Conservation (phyloP, 2,797 vertebrate species). For the Myotis findleyi region DNA sequence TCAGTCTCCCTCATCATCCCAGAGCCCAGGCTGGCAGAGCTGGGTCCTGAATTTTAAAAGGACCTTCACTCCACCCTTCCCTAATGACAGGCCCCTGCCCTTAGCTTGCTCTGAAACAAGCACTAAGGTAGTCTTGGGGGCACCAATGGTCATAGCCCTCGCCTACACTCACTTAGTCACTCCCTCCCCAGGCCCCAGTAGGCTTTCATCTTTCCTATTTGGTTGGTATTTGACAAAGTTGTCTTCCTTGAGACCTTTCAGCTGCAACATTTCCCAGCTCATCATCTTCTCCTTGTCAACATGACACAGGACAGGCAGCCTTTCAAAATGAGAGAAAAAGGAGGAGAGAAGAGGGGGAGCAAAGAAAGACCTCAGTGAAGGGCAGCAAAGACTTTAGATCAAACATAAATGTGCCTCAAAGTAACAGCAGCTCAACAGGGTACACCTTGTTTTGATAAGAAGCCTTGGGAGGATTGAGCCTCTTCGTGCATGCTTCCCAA, state of each 20-base stretch:
- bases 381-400: not conserved
- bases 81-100: not conserved
- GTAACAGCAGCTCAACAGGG: not conserved
- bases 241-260: slow-evolving; percentile 65
- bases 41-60: not conserved
- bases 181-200: not conserved
- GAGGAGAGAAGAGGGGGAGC: not conserved
- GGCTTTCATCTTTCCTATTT: not conserved
- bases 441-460: not conserved
- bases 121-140: not conserved
- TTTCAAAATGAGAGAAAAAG: slow-evolving; percentile 24
- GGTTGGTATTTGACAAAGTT: slow-evolving; percentile 64
- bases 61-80: not conserved
- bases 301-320: slow-evolving; percentile 43
- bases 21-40: not conserved
- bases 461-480: not conserved
- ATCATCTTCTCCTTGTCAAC: slow-evolving; percentile 77
- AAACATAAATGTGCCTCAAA: not conserved
- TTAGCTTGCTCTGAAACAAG: slow-evolving; percentile 15
- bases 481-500: not conserved
- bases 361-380: not conserved
- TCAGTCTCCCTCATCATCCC: not conserved
- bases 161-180: not conserved
- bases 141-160: not conserved
- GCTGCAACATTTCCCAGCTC: slow-evolving; percentile 51